Evolutionary conservation across 2,113 vertebrate genomes (phyloP).

Genomic region (Boulengeromyrus knoepffleri): DNA sequence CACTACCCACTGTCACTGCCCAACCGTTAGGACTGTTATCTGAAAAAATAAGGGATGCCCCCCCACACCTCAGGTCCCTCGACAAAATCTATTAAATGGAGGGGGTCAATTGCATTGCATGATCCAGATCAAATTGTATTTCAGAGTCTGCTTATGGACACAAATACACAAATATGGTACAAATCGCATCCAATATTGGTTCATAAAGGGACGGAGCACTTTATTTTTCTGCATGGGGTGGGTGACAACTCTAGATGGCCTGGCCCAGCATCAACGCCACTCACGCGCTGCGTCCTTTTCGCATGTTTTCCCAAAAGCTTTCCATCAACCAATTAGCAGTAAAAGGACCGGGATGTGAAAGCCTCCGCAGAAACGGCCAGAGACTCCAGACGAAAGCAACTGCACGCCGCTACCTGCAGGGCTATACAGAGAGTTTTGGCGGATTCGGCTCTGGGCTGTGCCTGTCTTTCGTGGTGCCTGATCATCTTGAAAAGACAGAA

Average conservation of each 20-base stretch:
- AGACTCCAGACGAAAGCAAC: background rate
- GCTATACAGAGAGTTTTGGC: background rate
- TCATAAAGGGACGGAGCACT: background rate
- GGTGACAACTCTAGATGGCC: background rate
- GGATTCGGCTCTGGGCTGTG: constrained; percentile 3
- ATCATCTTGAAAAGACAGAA: background rate
- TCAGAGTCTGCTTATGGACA: background rate
- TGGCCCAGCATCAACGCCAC: background rate
- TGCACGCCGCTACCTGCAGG: background rate
- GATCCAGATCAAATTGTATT: background rate
- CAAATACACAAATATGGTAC: background rate
- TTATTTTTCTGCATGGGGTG: background rate
- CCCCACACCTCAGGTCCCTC: background rate
- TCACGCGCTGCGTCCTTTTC: background rate
- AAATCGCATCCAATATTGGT: background rate
- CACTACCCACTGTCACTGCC: background rate
- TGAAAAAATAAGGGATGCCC: background rate
- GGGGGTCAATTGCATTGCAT: background rate
- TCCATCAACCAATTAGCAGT: background rate
- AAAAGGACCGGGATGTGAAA: background rate
- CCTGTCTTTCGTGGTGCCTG: background rate
- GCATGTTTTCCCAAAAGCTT: background rate
- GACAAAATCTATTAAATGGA: background rate
- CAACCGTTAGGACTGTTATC: background rate
- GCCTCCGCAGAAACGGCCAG: background rate